phyloP scores from a whole-genome alignment of 2,797 vertebrate genomes.

The Parauchenoglanis punctatus region DNA sequence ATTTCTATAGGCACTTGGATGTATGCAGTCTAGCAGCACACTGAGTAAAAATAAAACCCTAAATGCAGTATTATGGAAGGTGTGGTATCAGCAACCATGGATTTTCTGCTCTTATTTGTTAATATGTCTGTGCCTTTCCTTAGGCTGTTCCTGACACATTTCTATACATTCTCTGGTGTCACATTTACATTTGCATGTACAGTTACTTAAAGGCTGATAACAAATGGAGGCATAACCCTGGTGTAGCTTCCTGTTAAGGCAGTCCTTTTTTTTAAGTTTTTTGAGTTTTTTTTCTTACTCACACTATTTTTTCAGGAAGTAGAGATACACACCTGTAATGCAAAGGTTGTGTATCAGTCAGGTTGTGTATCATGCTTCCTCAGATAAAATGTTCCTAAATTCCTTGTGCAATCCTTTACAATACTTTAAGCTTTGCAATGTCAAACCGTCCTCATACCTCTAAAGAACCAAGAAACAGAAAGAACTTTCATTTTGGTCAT shows the following conservation, averaged over 20 bases:
- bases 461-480: background rate
- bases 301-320: background rate
- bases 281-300: background rate
- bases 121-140: background rate
- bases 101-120: background rate
- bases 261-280: background rate
- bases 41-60: slow-evolving; percentile 5
- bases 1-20: slow-evolving; percentile 6
- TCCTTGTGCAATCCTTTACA: background rate
- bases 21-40: slow-evolving; percentile 20
- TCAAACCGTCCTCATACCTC: background rate
- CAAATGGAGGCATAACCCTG: background rate
- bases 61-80: background rate
- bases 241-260: background rate
- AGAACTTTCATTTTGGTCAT: background rate
- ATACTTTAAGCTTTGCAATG: background rate
- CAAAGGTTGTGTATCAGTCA: background rate
- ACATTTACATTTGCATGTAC: background rate
- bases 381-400: background rate
- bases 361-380: background rate
- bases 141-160: background rate
- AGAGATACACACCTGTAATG: background rate
- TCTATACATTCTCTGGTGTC: background rate
- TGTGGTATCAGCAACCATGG: background rate
- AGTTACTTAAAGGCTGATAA: background rate